Evolutionary conservation across 1,140 invertebrate species (phyloP).

Genomic region (Helicoverpa zea): DNA sequence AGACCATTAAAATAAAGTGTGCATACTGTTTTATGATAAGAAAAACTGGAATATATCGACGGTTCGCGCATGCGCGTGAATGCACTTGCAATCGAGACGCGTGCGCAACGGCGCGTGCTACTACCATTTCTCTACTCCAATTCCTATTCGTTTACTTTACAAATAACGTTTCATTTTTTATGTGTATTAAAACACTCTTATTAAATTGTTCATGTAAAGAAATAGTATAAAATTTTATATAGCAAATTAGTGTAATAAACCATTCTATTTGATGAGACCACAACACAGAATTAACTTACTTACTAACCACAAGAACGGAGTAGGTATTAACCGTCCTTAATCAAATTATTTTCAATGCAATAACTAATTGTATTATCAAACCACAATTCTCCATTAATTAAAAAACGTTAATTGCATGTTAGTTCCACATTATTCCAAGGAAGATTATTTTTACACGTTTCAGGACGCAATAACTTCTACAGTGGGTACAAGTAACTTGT

Average conservation of each 20-base stretch:
- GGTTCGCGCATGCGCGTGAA: conserved; percentile 23
- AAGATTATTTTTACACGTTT: too few species aligned
- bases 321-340: too few species aligned
- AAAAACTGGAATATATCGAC: conserved; percentile 9
- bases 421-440: too few species aligned
- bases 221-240: neutral
- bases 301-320: too few species aligned
- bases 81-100: conserved; percentile 33
- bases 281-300: neutral
- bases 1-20: neutral
- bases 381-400: too few species aligned
- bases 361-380: too few species aligned
- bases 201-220: neutral
- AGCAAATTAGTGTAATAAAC: too few species aligned
- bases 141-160: conserved; percentile 25
- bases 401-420: too few species aligned
- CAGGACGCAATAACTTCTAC: too few species aligned
- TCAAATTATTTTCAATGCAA: too few species aligned
- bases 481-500: too few species aligned
- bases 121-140: conserved; percentile 37
- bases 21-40: neutral
- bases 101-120: conserved; percentile 32
- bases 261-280: neutral
- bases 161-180: conserved; percentile 25
- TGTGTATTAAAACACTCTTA: conserved; percentile 3